Percentiles rank a stretch among this genome's conserved stretches.
Evolutionary conservation across 2,888 invertebrate genomes (phyloP).

Genomic region (Callyntrura sp.): DNA sequence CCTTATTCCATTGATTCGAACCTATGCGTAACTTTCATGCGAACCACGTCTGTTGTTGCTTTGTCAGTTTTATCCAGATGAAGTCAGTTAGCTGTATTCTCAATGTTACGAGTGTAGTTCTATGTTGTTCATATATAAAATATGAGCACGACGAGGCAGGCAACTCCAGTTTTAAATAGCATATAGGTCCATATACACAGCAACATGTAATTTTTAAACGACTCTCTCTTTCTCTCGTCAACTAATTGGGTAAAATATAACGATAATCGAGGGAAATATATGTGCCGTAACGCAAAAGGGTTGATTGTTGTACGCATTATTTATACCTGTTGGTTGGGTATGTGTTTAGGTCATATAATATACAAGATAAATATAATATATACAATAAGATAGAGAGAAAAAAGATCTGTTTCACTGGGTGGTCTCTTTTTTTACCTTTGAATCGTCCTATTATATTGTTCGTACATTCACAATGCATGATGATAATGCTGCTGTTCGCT

Average conservation of each 20-base stretch:
- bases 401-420: conserved; percentile 72
- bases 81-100: neutral
- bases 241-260: conserved; percentile 11
- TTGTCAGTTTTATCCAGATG: conserved; percentile 6
- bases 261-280: neutral
- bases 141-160: too few species aligned
- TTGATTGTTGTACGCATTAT: conserved; percentile 16
- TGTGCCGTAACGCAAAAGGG: conserved; percentile 9
- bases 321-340: neutral
- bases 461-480: conserved; percentile 6
- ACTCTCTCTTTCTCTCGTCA: conserved; percentile 10
- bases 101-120: neutral
- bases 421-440: conserved; percentile 61
- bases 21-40: neutral
- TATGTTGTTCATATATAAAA: too few species aligned
- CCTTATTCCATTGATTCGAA: neutral
- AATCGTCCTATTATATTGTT: conserved; percentile 22
- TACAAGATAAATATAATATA: neutral
- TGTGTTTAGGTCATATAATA: conserved; percentile 3
- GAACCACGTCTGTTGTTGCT: too few species aligned
- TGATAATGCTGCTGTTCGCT: conserved; percentile 1
- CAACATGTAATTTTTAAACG: neutral
- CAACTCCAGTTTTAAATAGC: neutral
- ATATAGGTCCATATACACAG: neutral
- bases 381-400: conserved; percentile 11